Evolutionary conservation across 2,797 vertebrate species (phyloP).

Genomic region (Dicrostonyx torquatus): DNA sequence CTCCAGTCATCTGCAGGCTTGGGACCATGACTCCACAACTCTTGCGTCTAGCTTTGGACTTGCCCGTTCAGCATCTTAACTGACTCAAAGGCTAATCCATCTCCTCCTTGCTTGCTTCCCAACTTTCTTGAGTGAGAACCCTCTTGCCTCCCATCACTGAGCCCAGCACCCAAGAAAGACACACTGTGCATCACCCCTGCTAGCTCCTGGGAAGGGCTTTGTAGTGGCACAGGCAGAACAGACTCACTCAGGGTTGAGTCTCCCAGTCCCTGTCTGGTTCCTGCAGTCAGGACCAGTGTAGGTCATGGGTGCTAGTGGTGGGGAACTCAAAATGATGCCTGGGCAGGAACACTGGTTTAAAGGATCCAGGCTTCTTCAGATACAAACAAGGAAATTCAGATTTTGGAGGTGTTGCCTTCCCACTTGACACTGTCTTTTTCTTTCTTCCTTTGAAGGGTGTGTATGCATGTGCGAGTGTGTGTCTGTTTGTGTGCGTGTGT

Average conservation of each 20-base stretch:
- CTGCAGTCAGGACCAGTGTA: constrained; percentile 80
- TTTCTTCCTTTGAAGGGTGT: neutral
- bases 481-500: neutral
- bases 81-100: neutral
- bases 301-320: constrained; percentile 76
- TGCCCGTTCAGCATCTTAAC: neutral
- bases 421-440: constrained; percentile 80
- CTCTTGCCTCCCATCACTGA: neutral
- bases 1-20: neutral
- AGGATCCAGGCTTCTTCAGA: constrained; percentile 89
- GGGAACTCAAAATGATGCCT: constrained; percentile 82
- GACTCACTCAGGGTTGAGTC: neutral
- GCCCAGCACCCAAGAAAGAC: neutral
- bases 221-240: neutral
- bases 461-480: neutral
- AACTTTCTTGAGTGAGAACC: neutral
- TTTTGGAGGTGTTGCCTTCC: constrained; percentile 83
- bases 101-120: neutral
- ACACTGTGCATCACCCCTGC: constrained; percentile 27
- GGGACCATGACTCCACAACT: neutral
- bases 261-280: constrained; percentile 42
- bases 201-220: constrained; percentile 20
- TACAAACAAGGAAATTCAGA: constrained; percentile 87
- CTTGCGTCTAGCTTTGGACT: neutral
- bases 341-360: constrained; percentile 91